Evolutionary conservation across 2,797 vertebrate species (phyloP), one percentile per base, ranked within the genome.

Genomic region (Sparidentex hasta): DNA sequence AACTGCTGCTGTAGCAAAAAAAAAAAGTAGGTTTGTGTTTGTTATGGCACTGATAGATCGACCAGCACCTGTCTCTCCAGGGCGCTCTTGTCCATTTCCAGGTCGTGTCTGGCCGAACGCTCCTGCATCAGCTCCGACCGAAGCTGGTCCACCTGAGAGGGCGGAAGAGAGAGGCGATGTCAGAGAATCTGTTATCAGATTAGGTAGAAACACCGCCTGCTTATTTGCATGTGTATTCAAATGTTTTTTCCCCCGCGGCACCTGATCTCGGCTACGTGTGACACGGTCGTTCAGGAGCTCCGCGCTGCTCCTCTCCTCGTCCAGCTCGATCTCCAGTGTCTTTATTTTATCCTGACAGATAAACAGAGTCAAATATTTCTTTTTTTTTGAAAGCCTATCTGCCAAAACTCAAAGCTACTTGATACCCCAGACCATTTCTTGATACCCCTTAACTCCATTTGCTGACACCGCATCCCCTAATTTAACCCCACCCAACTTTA

Each of bases 111-210:
- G 3, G 90, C 93, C 0, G 97, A 96, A 0, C 98, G 96, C 63
- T 99, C 98, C 81, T 98, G 97, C 95, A 98, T 95, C 79, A 99
- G 95, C 83, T 99, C 97, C 0, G 96, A 94, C 2, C 98, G 96
- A 20, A 98, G 93, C 82, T 98, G 97, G 78, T 99, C 98, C 20
- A 98, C 93, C 98, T 99, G 85, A 70, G 29, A 57, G 43, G 58
- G 14, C n/a, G 38, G 38, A 38, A 11, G 0, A 11, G 29, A 51
- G 50, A 71, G 38, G 4, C 7, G 6, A 62, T 9, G 46, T 59
- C 8, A 72, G 52, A 12, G 6, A 63, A 81, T 7, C 23, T 41
- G 41, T 38, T 11, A 9, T 50, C 52, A 38, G 43, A n/a, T 38
- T 16, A 23, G 21, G 44, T 5, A 51, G 52, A 65, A 65, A 65